Percentiles rank a stretch among this genome's conserved stretches.
These are phyloP conservation scores for Tryphoninae sp. DNA, from an alignment of 2,888 invertebrate genomes.

Conservation along the genomic window DNA sequence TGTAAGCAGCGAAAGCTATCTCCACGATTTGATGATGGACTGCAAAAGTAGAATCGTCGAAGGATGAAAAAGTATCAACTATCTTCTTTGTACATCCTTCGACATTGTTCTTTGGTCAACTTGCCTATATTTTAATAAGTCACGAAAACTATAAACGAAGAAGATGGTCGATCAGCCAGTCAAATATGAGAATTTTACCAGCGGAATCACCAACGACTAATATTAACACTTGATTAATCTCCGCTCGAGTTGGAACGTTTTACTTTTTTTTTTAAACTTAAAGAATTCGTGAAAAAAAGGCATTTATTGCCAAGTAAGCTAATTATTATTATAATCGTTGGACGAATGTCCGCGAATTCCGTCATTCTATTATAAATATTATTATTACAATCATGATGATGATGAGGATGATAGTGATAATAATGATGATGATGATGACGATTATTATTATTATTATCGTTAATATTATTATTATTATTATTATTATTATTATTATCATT, in stretches of 20 bases:
- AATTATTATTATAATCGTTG: slow-evolving; percentile 32
- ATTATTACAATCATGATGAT: slow-evolving; percentile 45
- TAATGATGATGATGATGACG: slow-evolving; percentile 67
- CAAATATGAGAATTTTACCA: slow-evolving; percentile 20
- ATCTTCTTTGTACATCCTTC: slow-evolving; percentile 11
- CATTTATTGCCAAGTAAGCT: slow-evolving; percentile 24
- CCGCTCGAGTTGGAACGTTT: slow-evolving; percentile 10
- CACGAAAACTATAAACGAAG: background rate
- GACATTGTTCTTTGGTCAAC: slow-evolving; percentile 26
- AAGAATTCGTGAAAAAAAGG: slow-evolving; percentile 2
- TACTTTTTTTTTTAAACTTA: slow-evolving; percentile 15
- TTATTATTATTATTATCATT: slow-evolving; percentile 42
- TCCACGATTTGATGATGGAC: slow-evolving; percentile 18
- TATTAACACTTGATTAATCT: slow-evolving; percentile 42
- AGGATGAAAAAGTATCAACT: background rate
- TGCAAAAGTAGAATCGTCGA: slow-evolving; percentile 20
- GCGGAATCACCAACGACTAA: slow-evolving; percentile 31
- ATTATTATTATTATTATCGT: slow-evolving; percentile 42
- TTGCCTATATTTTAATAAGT: slow-evolving; percentile 48
- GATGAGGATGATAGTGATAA: slow-evolving; percentile 31
- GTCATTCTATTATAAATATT: slow-evolving; percentile 52
- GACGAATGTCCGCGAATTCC: slow-evolving; percentile 37
- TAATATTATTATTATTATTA: slow-evolving; percentile 44
- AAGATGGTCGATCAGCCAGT: slow-evolving; percentile 24
- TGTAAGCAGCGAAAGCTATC: background rate